These are phyloP conservation scores for Oncopodura yosiiana DNA, from an alignment of 1,140 invertebrate genomes.

Conservation along the genomic window DNA sequence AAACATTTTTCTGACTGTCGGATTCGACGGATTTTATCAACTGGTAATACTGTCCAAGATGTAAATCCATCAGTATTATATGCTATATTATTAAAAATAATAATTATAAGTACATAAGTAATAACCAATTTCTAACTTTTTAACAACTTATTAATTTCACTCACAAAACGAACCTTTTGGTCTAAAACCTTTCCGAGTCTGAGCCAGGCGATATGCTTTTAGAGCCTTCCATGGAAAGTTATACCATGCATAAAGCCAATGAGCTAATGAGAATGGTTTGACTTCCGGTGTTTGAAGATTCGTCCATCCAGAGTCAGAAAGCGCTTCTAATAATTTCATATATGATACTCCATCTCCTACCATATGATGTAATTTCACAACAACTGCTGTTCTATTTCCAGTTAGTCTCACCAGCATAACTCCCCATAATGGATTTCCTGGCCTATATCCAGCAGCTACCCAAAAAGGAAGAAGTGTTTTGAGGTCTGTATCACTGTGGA, in stretches of 20 bases:
- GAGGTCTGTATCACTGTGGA: slow-evolving; percentile 18
- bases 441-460: slow-evolving; percentile 14
- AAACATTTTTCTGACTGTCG: slow-evolving; percentile 23
- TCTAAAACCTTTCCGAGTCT: slow-evolving; percentile 28
- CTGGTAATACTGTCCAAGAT: slow-evolving; percentile 19
- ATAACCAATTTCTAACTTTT: neutral
- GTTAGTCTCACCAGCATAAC: slow-evolving; percentile 20
- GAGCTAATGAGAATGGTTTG: slow-evolving; percentile 15
- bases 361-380: slow-evolving; percentile 32
- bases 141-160: neutral
- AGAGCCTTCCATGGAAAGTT: slow-evolving; percentile 33
- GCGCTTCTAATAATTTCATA: slow-evolving; percentile 32
- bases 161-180: slow-evolving; percentile 23
- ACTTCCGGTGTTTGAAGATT: slow-evolving; percentile 18
- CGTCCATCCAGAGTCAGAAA: slow-evolving; percentile 28
- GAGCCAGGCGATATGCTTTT: slow-evolving; percentile 30
- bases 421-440: slow-evolving; percentile 26
- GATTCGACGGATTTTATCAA: slow-evolving; percentile 29
- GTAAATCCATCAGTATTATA: slow-evolving; percentile 24
- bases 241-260: slow-evolving; percentile 34
- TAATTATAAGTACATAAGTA: neutral
- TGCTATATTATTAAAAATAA: slow-evolving; percentile 3
- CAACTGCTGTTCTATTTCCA: slow-evolving; percentile 20
- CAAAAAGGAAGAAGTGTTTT: slow-evolving; percentile 24
- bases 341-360: slow-evolving; percentile 32